Evolutionary conservation across 2,113 vertebrate species (phyloP), one percentile per base, ranked within the genome.

Genomic region (Rhinichthys klamathensis): DNA sequence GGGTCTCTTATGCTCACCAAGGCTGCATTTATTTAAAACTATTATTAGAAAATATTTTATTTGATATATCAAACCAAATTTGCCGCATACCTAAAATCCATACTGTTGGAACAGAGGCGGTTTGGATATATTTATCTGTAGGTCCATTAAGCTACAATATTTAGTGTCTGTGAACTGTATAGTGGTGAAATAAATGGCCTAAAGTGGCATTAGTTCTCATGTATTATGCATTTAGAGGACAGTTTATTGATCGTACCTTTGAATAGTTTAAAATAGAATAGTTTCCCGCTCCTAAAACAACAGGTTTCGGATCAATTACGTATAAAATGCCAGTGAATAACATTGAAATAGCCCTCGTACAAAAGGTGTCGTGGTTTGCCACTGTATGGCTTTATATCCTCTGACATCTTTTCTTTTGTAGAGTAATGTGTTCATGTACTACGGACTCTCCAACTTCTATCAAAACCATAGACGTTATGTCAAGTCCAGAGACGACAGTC

Each of bases 341-440:
- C 2, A 61, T 44, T 10, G 7, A 61, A 27, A 44, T 79, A 61
- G 23, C 77, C 12, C 3, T 35, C 27, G 7, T 3, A 78, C 32
- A 61, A 79, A 78, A 10, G 18, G 10, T 8, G 41, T 46, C 1
- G 38, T 73, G 70, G 21, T 38, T 46, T 44, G 11, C 44, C 2
- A 44, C 70, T 38, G 4, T 11, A 51, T 51, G 6, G 7, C 2
- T 54, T 82, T 58, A 1, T 4, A 51, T 38, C 18, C 7, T 38
- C 3, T 27, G 4, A 54, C 11, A 86, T 30, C 80, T 76, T 18
- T 76, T 75, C 30, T 70, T 44, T 74, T 92, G 35, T 90, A 99
- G 98, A 97, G 96, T 89, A 97, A 98, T 79, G 98, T 99, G 7
- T 99, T 97, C 85, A 99, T 99, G 98, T 99, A 99, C 92, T 99